Evolutionary conservation across 2,113 vertebrate genomes (phyloP).

Genomic region (Pachyramphus minor): DNA sequence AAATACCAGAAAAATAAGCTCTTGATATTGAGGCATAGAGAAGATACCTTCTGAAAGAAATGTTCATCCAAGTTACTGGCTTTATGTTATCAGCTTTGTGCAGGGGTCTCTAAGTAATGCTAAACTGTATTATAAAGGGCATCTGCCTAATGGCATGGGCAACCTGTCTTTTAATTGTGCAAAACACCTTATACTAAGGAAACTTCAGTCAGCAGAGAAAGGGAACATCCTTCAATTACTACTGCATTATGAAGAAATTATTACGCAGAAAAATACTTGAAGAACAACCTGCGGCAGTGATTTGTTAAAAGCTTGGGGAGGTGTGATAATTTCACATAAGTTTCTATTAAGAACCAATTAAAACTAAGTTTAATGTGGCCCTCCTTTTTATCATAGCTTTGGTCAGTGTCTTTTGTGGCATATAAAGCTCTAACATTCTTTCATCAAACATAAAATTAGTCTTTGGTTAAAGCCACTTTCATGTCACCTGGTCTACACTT

Average conservation of each 20-base stretch:
- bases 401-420: neutral
- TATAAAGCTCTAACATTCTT: neutral
- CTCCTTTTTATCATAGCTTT: neutral
- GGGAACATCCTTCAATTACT: neutral
- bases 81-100: neutral
- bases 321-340: accelerated
- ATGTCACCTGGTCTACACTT: neutral
- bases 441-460: slow-evolving; percentile 7
- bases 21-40: neutral
- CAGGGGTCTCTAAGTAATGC: neutral
- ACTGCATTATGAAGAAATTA: neutral
- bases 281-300: accelerated
- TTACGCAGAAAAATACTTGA: neutral
- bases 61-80: neutral
- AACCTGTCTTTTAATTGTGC: neutral
- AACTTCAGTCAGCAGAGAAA: neutral
- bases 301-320: neutral
- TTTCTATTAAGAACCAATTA: neutral
- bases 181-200: neutral
- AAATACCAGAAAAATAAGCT: neutral
- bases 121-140: neutral
- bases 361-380: neutral
- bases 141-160: neutral
- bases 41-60: neutral
- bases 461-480: neutral